These are phyloP conservation scores for Drosophila rufa DNA, from an alignment of 1,140 invertebrate genomes.

Conservation along the genomic window DNA sequence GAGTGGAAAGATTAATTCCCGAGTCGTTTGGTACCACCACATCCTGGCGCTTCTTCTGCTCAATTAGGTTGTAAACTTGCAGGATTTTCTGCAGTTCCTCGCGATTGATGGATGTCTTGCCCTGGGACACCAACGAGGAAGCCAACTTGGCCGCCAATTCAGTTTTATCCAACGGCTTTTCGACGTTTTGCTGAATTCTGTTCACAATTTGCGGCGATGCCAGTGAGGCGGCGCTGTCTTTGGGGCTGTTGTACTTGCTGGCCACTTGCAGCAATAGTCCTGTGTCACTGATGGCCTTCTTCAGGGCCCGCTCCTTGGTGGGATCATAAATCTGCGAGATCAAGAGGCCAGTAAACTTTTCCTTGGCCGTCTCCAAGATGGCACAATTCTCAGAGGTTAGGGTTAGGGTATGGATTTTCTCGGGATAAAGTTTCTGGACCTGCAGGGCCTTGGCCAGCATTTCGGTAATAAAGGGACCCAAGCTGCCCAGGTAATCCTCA, in stretches of 20 bases:
- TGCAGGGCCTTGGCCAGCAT: constrained; percentile 90
- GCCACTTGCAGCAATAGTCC: constrained; percentile 51
- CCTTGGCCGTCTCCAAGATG: constrained; percentile 70
- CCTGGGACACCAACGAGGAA: constrained; percentile 68
- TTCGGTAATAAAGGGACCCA: constrained; percentile 91
- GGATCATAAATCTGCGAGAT: constrained; percentile 68
- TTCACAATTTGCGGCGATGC: not conserved
- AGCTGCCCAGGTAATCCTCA: constrained; percentile 91
- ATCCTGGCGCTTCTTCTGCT: constrained; percentile 65
- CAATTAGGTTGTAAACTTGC: constrained; percentile 65
- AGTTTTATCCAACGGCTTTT: constrained; percentile 53
- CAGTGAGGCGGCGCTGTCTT: not conserved
- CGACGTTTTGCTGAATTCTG: not conserved
- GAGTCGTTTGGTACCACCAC: not conserved
- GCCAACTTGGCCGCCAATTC: constrained; percentile 72
- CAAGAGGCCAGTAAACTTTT: constrained; percentile 75
- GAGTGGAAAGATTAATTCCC: not conserved
- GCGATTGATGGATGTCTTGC: constrained; percentile 70
- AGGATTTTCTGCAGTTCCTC: constrained; percentile 74
- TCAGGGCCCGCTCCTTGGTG: constrained; percentile 60
- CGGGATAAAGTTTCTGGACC: constrained; percentile 87
- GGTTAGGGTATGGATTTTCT: constrained; percentile 36
- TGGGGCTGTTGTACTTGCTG: not conserved
- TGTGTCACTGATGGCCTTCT: constrained; percentile 64
- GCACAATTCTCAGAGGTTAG: constrained; percentile 64